These are phyloP conservation scores for Gymnodraco acuticeps DNA, from an alignment of 2,797 vertebrate genomes.

Conservation along the genomic window DNA sequence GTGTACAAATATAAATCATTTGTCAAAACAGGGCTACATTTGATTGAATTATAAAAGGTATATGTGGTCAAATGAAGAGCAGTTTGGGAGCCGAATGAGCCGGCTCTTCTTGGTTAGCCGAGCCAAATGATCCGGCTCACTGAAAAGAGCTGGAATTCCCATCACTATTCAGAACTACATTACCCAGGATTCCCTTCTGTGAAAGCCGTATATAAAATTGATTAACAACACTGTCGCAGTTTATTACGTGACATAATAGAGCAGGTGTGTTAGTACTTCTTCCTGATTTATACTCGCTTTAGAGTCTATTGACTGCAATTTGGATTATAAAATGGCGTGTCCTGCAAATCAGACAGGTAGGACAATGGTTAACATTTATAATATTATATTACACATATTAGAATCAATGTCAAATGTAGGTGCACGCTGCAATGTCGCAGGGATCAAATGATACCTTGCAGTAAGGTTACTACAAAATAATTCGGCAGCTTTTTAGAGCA, in stretches of 20 bases:
- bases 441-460: not conserved
- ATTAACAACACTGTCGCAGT: not conserved
- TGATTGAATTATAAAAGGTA: no score
- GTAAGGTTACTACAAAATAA: not conserved
- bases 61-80: no score
- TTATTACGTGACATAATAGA: no score
- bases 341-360: constrained; percentile 71
- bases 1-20: no score
- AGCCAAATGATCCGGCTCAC: no score
- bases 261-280: not conserved
- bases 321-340: constrained; percentile 69
- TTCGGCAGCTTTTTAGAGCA: not conserved
- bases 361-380: not conserved
- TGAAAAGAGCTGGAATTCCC: no score
- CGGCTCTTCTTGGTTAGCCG: no score
- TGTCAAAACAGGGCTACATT: no score
- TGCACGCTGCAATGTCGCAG: not conserved
- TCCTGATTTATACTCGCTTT: not conserved
- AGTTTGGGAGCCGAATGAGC: no score
- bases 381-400: not conserved
- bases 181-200: constrained; percentile 66
- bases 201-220: not conserved
- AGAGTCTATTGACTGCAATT: not conserved
- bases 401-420: not conserved
- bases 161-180: constrained; percentile 52